These are phyloP conservation scores for Anagrus nilaparvatae DNA, from an alignment of 1,140 invertebrate species.

Conservation along the genomic window DNA sequence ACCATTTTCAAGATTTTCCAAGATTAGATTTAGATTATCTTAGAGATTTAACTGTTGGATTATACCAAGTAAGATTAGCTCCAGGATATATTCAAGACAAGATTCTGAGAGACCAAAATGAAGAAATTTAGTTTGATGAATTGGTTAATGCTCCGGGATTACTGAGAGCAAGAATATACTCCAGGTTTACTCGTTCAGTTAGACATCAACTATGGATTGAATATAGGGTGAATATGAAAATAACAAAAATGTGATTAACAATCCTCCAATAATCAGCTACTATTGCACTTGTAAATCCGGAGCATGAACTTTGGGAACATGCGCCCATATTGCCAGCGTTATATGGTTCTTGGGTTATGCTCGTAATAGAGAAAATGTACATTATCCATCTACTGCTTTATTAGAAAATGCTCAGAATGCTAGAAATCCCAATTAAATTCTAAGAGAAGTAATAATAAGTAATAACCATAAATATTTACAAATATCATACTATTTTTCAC, in stretches of 20 bases:
- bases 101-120: neutral
- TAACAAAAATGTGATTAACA: neutral
- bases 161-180: constrained; percentile 2
- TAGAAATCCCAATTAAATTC: no score
- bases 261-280: constrained; percentile 1
- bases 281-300: constrained; percentile 6
- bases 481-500: no score
- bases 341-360: constrained; percentile 6
- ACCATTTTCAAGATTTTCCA: constrained; percentile 2
- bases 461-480: no score
- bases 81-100: constrained; percentile 6
- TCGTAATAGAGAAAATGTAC: constrained; percentile 1
- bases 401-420: neutral
- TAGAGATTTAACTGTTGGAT: neutral
- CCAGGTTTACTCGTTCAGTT: neutral
- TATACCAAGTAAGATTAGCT: constrained; percentile 6
- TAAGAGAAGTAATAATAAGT: no score
- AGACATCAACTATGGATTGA: constrained; percentile 1
- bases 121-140: neutral
- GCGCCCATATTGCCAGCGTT: constrained; percentile 2
- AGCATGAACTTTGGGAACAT: constrained; percentile 2
- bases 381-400: neutral
- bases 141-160: neutral
- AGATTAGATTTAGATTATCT: constrained; percentile 1
- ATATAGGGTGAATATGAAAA: neutral